These are phyloP conservation scores for Eupithecia exiguata DNA, from an alignment of 2,888 invertebrate genomes.

Conservation along the genomic window DNA sequence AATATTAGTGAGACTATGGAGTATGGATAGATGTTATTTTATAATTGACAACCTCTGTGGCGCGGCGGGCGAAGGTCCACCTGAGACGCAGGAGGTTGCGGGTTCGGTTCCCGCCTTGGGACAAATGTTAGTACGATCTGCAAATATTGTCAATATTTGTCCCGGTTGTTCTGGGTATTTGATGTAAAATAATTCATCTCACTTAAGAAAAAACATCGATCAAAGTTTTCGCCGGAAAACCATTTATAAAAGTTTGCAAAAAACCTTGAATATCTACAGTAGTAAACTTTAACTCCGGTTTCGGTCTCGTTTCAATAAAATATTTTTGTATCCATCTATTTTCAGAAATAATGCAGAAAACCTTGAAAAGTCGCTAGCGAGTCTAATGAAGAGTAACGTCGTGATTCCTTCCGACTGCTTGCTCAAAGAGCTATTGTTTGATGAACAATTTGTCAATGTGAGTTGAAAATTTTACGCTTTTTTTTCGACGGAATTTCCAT, in stretches of 20 bases:
- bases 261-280: not conserved
- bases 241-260: not conserved
- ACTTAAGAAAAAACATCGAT: too few relatives aligned
- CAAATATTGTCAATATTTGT: too few relatives aligned
- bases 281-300: not conserved
- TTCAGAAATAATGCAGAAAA: slow-evolving; percentile 20
- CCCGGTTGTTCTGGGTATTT: too few relatives aligned
- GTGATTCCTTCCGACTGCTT: slow-evolving; percentile 53
- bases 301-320: not conserved
- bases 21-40: too few relatives aligned
- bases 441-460: slow-evolving; percentile 64
- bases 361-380: slow-evolving; percentile 46
- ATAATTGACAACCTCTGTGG: too few relatives aligned
- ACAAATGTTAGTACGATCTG: too few relatives aligned
- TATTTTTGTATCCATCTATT: slow-evolving; percentile 14
- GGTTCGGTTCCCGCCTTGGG: too few relatives aligned
- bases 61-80: too few relatives aligned
- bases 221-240: too few relatives aligned
- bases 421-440: slow-evolving; percentile 56
- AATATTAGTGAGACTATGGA: too few relatives aligned
- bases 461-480: slow-evolving; percentile 41
- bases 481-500: not conserved
- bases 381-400: slow-evolving; percentile 54
- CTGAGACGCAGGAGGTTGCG: too few relatives aligned
- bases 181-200: too few relatives aligned